These are phyloP conservation scores for Protophormia terraenovae DNA, from an alignment of 2,888 invertebrate genomes.

Conservation along the genomic window DNA sequence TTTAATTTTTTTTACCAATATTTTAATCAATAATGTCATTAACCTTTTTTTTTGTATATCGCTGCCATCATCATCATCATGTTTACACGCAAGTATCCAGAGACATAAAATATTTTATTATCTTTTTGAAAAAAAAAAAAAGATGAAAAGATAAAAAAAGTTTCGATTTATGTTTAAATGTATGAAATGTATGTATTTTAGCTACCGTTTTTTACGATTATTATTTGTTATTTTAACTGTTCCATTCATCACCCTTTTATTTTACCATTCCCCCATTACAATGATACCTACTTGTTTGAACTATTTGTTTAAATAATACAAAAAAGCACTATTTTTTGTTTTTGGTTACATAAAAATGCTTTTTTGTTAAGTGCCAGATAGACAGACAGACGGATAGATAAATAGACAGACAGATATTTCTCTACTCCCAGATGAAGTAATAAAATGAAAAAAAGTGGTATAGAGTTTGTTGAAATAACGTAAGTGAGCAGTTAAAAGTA, in stretches of 20 bases:
- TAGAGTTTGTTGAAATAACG: neutral
- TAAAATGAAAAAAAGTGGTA: conserved; percentile 35
- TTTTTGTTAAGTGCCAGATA: neutral
- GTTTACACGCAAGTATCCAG: neutral
- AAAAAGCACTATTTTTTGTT: neutral
- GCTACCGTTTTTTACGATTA: conserved; percentile 36
- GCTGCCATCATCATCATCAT: neutral
- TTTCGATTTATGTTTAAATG: conserved; percentile 13
- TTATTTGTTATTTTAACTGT: conserved; percentile 30
- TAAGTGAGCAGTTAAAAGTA: conserved; percentile 39
- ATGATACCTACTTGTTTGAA: neutral
- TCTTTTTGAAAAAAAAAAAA: neutral
- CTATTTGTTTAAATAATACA: conserved; percentile 34
- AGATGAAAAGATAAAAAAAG: conserved; percentile 7
- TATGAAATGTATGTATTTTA: neutral
- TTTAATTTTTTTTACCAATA: neutral
- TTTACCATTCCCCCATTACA: too few relatives aligned
- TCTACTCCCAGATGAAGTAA: conserved; percentile 16
- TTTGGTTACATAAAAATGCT: conserved; percentile 9
- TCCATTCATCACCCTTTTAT: conserved; percentile 11
- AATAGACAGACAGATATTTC: neutral
- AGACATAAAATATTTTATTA: conserved; percentile 31
- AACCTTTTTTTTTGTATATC: conserved; percentile 4
- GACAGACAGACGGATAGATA: neutral
- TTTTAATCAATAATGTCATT: conserved; percentile 45